These are phyloP conservation scores for Anarrhichthys ocellatus DNA, from an alignment of 2,113 vertebrate genomes.

Conservation along the genomic window DNA sequence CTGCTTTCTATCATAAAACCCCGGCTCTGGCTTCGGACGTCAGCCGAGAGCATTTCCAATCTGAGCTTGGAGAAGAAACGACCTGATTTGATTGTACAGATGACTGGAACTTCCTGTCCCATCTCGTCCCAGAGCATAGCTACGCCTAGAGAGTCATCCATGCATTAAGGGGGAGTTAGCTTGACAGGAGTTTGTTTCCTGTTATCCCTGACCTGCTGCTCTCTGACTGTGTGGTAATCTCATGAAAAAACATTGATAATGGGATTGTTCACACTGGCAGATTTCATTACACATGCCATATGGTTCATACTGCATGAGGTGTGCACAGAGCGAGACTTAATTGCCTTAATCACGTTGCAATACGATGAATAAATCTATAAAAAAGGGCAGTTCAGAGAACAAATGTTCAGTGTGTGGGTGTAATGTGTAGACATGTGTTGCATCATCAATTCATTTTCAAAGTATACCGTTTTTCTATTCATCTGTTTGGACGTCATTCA, in stretches of 20 bases:
- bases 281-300: slow-evolving; percentile 51
- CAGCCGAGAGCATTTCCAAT: slow-evolving; percentile 59
- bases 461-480: not conserved
- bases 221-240: slow-evolving; percentile 65
- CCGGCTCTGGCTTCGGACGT: slow-evolving; percentile 48
- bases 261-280: slow-evolving; percentile 32
- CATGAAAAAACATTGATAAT: slow-evolving; percentile 35
- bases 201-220: slow-evolving; percentile 66
- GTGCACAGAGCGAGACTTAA: slow-evolving; percentile 40
- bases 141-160: slow-evolving; percentile 61
- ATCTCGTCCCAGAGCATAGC: slow-evolving; percentile 54
- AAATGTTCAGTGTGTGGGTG: slow-evolving; percentile 12
- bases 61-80: slow-evolving; percentile 61
- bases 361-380: slow-evolving; percentile 6
- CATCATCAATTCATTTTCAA: not conserved
- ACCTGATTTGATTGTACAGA: slow-evolving; percentile 78
- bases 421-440: slow-evolving; percentile 3
- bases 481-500: not conserved
- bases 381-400: slow-evolving; percentile 8
- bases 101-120: slow-evolving; percentile 72
- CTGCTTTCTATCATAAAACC: slow-evolving; percentile 57
- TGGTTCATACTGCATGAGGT: slow-evolving; percentile 23
- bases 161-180: slow-evolving; percentile 67
- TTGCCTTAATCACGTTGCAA: slow-evolving; percentile 34
- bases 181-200: slow-evolving; percentile 70